Evolutionary conservation across 1,140 invertebrate genomes (phyloP).

Genomic region (Medauroidea extradentata): DNA sequence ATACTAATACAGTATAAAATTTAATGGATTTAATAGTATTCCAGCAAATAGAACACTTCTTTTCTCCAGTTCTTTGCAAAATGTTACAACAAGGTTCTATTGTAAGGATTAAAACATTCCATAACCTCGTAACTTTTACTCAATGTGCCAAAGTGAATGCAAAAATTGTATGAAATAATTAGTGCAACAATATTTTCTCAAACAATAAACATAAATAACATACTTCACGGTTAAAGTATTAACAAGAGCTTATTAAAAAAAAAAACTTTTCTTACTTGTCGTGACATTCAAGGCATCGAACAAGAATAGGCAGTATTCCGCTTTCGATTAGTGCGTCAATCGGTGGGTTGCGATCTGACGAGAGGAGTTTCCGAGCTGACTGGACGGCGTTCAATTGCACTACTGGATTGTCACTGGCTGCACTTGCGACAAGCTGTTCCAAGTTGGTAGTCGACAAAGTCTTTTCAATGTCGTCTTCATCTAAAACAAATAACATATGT

Average conservation of each 20-base stretch:
- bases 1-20: too few relatives aligned
- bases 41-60: too few relatives aligned
- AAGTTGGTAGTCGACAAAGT: conserved; percentile 61
- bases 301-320: conserved; percentile 91
- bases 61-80: too few relatives aligned
- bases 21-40: too few relatives aligned
- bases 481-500: conserved; percentile 36
- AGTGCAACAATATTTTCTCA: too few relatives aligned
- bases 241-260: conserved; percentile 17
- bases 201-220: too few relatives aligned
- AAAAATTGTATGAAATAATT: too few relatives aligned
- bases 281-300: conserved; percentile 79
- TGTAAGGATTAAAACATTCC: too few relatives aligned
- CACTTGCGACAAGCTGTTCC: conserved; percentile 66
- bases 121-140: too few relatives aligned
- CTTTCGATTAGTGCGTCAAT: conserved; percentile 93
- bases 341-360: conserved; percentile 97
- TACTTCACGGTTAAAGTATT: too few relatives aligned
- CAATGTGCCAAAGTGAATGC: too few relatives aligned
- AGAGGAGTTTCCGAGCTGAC: conserved; percentile 88
- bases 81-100: too few relatives aligned
- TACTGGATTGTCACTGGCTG: conserved; percentile 62
- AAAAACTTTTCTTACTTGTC: conserved; percentile 59
- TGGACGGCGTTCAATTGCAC: conserved; percentile 78
- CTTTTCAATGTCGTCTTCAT: conserved; percentile 70